These are phyloP conservation scores for Spinibarbus caldwelli DNA, from an alignment of 2,797 vertebrate species.

Conservation along the genomic window DNA sequence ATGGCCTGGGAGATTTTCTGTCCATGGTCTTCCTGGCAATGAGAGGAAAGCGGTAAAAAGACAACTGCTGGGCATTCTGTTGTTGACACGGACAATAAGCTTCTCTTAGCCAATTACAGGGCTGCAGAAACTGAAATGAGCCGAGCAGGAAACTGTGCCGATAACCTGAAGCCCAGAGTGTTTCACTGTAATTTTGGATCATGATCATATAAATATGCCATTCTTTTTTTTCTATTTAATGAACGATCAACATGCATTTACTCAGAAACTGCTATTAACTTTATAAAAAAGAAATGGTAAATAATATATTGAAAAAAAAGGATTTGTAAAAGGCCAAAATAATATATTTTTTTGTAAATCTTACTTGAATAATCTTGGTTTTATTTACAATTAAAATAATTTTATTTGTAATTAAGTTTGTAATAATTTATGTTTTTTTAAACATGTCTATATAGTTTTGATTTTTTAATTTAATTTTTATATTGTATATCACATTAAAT, in stretches of 20 bases:
- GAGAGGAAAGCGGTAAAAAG: slow-evolving; percentile 5
- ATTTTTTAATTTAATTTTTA: no score
- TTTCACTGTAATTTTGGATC: neutral
- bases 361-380: neutral
- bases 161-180: neutral
- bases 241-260: neutral
- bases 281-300: neutral
- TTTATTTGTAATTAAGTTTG: no score
- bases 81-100: slow-evolving; percentile 32
- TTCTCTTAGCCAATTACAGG: slow-evolving; percentile 47
- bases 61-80: slow-evolving; percentile 8
- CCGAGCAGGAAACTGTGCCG: slow-evolving; percentile 21
- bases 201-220: neutral
- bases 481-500: no score
- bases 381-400: neutral
- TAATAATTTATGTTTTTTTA: no score
- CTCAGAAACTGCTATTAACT: neutral
- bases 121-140: slow-evolving; percentile 1
- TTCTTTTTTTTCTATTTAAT: neutral
- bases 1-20: slow-evolving; percentile 44
- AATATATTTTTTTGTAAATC: neutral
- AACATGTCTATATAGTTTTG: no score
- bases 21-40: slow-evolving; percentile 16
- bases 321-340: neutral
- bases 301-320: neutral